These are phyloP conservation scores for Melipona bicolor DNA, from an alignment of 2,888 invertebrate species.

Conservation along the genomic window DNA sequence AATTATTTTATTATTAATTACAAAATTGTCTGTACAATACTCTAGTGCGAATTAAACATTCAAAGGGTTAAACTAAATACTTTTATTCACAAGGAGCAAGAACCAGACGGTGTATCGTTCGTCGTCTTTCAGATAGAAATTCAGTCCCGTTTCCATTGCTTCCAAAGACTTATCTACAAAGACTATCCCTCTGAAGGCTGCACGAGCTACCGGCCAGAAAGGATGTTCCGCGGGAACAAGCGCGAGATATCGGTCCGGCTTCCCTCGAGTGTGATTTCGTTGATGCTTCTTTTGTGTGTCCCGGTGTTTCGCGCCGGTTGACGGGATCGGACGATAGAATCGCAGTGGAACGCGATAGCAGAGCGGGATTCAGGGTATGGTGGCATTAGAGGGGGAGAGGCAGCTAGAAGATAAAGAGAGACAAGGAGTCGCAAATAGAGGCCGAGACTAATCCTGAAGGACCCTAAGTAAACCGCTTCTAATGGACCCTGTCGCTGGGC, in stretches of 20 bases:
- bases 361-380: neutral
- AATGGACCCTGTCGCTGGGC: slow-evolving; percentile 79
- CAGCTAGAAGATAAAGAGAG: slow-evolving; percentile 55
- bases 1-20: too few relatives aligned
- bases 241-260: neutral
- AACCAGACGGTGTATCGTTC: neutral
- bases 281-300: slow-evolving; percentile 22
- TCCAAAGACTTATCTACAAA: slow-evolving; percentile 21
- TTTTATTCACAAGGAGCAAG: neutral
- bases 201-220: neutral
- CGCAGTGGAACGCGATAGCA: neutral
- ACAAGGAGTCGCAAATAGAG: slow-evolving; percentile 45
- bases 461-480: slow-evolving; percentile 79
- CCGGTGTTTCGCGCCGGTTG: slow-evolving; percentile 20
- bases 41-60: too few relatives aligned
- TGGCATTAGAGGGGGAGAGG: neutral
- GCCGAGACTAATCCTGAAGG: slow-evolving; percentile 73
- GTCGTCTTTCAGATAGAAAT: neutral
- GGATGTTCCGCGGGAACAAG: neutral
- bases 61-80: too few relatives aligned
- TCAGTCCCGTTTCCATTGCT: neutral
- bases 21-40: too few relatives aligned
- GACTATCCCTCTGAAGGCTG: neutral
- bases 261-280: slow-evolving; percentile 3
- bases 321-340: slow-evolving; percentile 27